A percentile compares a stretch with the other conserved stretches of the same genome.
phyloP scores from a whole-genome alignment of 1,140 invertebrate species.

The Ostrea denselamellosa region DNA sequence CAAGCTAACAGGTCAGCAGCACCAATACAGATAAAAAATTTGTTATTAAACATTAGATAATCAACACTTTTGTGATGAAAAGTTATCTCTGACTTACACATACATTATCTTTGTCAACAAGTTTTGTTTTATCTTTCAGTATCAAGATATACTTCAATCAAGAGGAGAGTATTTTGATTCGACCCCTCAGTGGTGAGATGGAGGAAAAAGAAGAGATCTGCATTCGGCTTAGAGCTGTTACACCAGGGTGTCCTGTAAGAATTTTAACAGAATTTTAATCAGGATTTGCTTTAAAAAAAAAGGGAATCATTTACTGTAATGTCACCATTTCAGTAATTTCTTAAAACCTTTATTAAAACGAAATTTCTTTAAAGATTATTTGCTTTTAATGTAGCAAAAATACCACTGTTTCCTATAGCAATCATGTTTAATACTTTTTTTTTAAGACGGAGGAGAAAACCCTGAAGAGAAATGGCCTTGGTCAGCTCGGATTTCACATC shows the following conservation, averaged over 20 bases:
- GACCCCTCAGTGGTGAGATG: constrained; percentile 81
- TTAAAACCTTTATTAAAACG: too few species aligned
- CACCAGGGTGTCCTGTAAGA: constrained; percentile 84
- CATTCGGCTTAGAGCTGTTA: constrained; percentile 85
- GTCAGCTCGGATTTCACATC: constrained; percentile 96
- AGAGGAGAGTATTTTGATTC: constrained; percentile 89
- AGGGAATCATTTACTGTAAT: too few species aligned
- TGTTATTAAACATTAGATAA: background rate
- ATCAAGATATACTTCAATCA: constrained; percentile 83
- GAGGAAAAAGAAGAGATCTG: constrained; percentile 90
- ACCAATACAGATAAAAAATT: background rate
- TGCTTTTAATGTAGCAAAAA: too few species aligned
- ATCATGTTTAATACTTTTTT: background rate
- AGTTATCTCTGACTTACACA: background rate
- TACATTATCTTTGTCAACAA: too few species aligned
- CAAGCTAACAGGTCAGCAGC: constrained; percentile 82
- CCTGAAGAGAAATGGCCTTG: constrained; percentile 87
- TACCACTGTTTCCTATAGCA: too few species aligned
- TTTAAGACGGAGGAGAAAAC: constrained; percentile 85
- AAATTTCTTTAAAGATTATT: too few species aligned
- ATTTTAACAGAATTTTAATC: background rate
- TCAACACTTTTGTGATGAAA: background rate
- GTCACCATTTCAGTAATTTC: too few species aligned
- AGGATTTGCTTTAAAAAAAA: too few species aligned
- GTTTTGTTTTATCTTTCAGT: constrained; percentile 70